Conservation (phyloP, 2,113 vertebrate genomes). For the Donacobius atricapilla region DNA sequence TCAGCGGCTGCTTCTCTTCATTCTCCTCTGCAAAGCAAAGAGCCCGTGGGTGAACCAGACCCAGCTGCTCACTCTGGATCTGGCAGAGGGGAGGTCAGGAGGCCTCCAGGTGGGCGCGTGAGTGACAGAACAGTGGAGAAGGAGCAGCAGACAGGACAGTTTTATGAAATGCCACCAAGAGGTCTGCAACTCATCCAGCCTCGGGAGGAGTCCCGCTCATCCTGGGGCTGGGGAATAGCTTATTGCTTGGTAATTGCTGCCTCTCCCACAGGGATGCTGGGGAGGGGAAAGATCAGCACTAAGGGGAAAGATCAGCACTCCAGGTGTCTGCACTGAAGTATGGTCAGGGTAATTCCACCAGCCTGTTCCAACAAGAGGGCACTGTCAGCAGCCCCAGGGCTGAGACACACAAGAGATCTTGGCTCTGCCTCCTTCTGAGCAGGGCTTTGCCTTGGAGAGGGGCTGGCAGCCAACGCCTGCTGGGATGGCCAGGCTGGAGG, state of each 20-base stretch:
- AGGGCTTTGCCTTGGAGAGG: not conserved
- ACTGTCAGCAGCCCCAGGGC: not conserved
- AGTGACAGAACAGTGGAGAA: not conserved
- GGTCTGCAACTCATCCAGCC: not conserved
- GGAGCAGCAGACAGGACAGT: not conserved
- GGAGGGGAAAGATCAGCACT: not conserved
- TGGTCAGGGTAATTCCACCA: not conserved
- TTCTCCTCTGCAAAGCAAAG: conserved; percentile 78
- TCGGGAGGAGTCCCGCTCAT: not conserved
- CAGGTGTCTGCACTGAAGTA: not conserved
- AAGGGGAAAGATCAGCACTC: not conserved
- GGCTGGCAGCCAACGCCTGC: not conserved
- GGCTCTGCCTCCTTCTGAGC: not conserved
- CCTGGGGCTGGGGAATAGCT: not conserved
- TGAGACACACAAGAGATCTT: not conserved
- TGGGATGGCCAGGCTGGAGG: not conserved
- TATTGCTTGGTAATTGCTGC: not conserved
- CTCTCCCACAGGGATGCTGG: not conserved
- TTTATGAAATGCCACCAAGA: not conserved
- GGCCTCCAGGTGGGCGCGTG: not conserved
- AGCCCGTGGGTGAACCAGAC: not conserved
- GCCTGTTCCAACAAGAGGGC: not conserved
- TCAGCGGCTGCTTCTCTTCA: conserved; percentile 77
- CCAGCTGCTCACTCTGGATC: not conserved
- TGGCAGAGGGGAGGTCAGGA: not conserved